These are phyloP conservation scores for Griposia aprilina DNA, from an alignment of 2,888 invertebrate genomes.

Conservation along the genomic window DNA sequence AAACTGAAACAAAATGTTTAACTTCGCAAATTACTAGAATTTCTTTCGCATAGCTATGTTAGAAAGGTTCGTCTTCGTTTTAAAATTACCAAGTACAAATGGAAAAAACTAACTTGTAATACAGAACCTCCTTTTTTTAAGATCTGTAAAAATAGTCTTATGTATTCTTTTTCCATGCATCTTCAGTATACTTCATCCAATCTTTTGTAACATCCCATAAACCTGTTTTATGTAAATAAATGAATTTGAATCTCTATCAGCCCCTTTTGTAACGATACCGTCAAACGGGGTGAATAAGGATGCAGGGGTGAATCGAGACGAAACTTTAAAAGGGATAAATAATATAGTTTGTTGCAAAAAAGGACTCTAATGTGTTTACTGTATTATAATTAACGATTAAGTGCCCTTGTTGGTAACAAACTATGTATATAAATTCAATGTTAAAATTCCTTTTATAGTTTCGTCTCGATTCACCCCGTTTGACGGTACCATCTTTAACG, in stretches of 20 bases:
- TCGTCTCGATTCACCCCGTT: too few species aligned
- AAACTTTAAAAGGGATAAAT: too few species aligned
- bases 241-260: neutral
- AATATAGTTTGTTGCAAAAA: too few species aligned
- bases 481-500: neutral
- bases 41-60: neutral
- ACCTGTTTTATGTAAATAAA: neutral
- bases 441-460: too few species aligned
- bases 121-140: neutral
- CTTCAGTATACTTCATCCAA: neutral
- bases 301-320: too few species aligned
- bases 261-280: neutral
- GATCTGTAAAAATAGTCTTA: too few species aligned
- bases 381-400: too few species aligned
- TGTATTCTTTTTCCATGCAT: neutral
- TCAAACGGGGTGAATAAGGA: too few species aligned
- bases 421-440: too few species aligned
- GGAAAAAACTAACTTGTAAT: neutral
- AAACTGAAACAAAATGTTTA: neutral
- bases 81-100: neutral
- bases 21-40: neutral
- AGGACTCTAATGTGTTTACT: too few species aligned
- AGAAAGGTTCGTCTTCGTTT: neutral
- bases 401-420: too few species aligned
- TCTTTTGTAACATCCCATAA: neutral